These are phyloP conservation scores for Drepana falcataria DNA, from an alignment of 2,888 invertebrate species.

Conservation along the genomic window DNA sequence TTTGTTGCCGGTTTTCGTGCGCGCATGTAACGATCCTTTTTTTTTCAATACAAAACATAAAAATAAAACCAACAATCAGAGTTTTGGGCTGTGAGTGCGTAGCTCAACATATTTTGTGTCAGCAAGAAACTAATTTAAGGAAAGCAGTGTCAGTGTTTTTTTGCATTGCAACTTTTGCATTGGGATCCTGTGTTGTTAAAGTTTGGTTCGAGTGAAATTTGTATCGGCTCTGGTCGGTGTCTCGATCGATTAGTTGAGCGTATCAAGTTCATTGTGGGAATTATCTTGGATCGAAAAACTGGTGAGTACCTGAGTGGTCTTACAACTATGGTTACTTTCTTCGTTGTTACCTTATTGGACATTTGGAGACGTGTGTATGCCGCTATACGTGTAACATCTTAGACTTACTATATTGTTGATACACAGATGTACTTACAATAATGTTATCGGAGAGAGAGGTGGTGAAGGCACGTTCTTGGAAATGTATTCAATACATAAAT, in stretches of 20 bases:
- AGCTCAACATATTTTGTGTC: conserved; percentile 5
- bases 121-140: background rate
- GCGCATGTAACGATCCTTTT: conserved; percentile 41
- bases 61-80: conserved; percentile 12
- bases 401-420: conserved; percentile 5
- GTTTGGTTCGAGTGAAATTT: conserved; percentile 49
- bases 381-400: conserved; percentile 5
- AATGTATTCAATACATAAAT: conserved; percentile 5
- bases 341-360: conserved; percentile 35
- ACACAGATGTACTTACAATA: conserved; percentile 3
- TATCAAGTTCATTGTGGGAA: conserved; percentile 60
- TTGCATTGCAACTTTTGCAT: conserved; percentile 43
- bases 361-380: too few relatives aligned
- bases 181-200: conserved; percentile 32
- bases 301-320: conserved; percentile 43
- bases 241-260: conserved; percentile 47
- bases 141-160: conserved; percentile 25
- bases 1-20: conserved; percentile 30
- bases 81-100: conserved; percentile 11
- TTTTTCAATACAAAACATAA: conserved; percentile 33
- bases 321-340: conserved; percentile 23
- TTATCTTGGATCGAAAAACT: conserved; percentile 62
- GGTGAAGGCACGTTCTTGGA: conserved; percentile 17
- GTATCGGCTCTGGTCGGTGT: conserved; percentile 39
- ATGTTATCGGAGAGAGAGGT: conserved; percentile 21